phyloP scores from a whole-genome alignment of 2,797 vertebrate species.

The Malacoctenus gilli region DNA sequence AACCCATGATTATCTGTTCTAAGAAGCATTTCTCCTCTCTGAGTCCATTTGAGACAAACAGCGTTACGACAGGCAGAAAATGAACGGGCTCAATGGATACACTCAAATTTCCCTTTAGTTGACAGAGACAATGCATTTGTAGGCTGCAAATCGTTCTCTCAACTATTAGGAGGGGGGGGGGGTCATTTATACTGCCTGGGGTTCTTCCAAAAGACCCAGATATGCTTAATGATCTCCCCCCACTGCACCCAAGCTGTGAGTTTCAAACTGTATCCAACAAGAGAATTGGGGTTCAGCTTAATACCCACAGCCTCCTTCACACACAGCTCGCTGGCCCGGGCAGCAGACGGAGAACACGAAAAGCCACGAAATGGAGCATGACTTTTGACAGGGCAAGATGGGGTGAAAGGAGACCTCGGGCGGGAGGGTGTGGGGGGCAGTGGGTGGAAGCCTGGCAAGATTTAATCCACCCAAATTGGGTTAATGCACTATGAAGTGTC shows the following conservation, averaged over 20 bases:
- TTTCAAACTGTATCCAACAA: constrained; percentile 51
- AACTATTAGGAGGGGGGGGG: constrained; percentile 68
- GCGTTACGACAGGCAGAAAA: constrained; percentile 55
- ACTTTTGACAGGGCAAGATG: constrained; percentile 47
- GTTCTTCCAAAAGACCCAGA: constrained; percentile 68
- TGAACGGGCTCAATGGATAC: constrained; percentile 55
- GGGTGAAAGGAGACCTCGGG: constrained; percentile 44
- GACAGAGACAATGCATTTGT: constrained; percentile 63
- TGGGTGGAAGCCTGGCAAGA: constrained; percentile 34
- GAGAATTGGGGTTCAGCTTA: constrained; percentile 64
- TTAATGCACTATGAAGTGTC: constrained; percentile 63
- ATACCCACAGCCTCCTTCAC: constrained; percentile 58
- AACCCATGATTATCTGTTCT: constrained; percentile 36
- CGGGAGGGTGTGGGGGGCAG: constrained; percentile 2
- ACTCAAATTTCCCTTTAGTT: constrained; percentile 49
- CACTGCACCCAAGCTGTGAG: constrained; percentile 63
- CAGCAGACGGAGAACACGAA: constrained; percentile 28
- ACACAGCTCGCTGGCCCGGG: constrained; percentile 31
- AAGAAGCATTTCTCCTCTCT: constrained; percentile 30
- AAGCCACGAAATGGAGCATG: constrained; percentile 59
- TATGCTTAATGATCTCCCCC: constrained; percentile 65
- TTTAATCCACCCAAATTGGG: constrained; percentile 55
- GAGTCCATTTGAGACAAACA: constrained; percentile 45
- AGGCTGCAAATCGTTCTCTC: constrained; percentile 64
- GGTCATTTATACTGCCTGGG: constrained; percentile 68